Conservation (phyloP, 37 sponge, comb jelly and placozoan genomes). For the Cliona cf. orientalis region DNA sequence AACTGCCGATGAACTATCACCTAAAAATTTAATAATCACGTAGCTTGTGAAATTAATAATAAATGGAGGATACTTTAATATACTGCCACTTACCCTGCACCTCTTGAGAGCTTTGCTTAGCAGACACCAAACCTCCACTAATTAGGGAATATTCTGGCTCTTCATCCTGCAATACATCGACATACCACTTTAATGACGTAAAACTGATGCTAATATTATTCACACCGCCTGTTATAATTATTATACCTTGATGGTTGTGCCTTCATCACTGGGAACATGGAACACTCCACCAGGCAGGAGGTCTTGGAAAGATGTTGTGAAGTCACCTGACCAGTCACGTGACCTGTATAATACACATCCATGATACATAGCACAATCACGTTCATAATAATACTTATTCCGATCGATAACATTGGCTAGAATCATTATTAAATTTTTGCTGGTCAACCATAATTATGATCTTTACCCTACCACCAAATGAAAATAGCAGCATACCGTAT, state of each 20-base stretch:
- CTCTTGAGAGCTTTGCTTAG: constrained; percentile 3
- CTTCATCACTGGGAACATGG: neutral
- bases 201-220: no score
- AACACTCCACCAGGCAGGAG: constrained; percentile 58
- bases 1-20: no score
- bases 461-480: no score
- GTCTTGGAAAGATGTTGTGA: constrained; percentile 69
- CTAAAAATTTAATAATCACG: no score
- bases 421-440: no score
- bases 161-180: no score
- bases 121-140: constrained; percentile 48
- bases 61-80: no score
- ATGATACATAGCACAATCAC: neutral
- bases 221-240: neutral
- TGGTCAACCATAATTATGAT: no score
- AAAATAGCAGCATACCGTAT: no score
- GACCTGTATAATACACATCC: constrained; percentile 41
- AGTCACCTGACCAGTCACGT: constrained; percentile 73
- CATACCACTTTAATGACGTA: no score
- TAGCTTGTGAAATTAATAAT: no score
- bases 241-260: neutral
- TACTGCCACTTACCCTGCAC: constrained; percentile 2
- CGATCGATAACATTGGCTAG: neutral
- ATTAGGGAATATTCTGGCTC: constrained; percentile 76
- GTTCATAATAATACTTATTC: no score